These are phyloP conservation scores for Rhopalosiphum nymphaeae DNA, from an alignment of 2,888 invertebrate species.

Conservation along the genomic window DNA sequence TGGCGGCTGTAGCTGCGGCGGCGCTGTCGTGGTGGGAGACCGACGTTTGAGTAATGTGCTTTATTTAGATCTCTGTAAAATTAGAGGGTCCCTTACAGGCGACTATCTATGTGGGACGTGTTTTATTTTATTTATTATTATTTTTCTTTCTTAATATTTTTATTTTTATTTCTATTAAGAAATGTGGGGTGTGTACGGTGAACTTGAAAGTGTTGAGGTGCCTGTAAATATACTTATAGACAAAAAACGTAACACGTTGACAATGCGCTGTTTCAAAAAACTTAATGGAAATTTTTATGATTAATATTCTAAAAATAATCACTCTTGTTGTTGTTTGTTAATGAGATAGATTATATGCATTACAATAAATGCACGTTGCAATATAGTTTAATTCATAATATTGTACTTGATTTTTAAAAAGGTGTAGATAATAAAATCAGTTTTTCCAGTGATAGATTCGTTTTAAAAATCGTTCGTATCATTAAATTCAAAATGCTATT, in stretches of 20 bases:
- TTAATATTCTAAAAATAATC: conserved; percentile 47
- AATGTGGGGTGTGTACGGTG: conserved; percentile 8
- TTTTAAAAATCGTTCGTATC: neutral
- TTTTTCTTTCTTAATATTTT: conserved; percentile 25
- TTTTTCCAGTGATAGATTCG: neutral
- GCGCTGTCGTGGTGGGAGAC: conserved; percentile 61
- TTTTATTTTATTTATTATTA: conserved; percentile 54
- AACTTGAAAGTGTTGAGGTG: conserved; percentile 29
- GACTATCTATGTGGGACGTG: conserved; percentile 61
- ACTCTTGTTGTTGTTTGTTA: neutral
- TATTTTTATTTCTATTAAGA: conserved; percentile 19
- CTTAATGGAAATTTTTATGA: neutral
- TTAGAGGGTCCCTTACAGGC: conserved; percentile 63
- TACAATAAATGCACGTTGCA: neutral
- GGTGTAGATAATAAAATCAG: neutral
- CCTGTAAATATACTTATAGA: neutral
- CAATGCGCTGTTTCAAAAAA: neutral
- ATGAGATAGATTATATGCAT: too few relatives aligned
- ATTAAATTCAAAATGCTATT: neutral
- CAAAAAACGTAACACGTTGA: neutral
- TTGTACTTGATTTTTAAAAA: neutral
- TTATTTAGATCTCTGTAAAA: conserved; percentile 65
- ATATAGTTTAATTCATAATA: neutral
- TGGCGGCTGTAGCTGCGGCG: neutral
- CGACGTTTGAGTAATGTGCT: conserved; percentile 64